Conservation (phyloP, 2,113 vertebrate genomes). For the Caloenas nicobarica region DNA sequence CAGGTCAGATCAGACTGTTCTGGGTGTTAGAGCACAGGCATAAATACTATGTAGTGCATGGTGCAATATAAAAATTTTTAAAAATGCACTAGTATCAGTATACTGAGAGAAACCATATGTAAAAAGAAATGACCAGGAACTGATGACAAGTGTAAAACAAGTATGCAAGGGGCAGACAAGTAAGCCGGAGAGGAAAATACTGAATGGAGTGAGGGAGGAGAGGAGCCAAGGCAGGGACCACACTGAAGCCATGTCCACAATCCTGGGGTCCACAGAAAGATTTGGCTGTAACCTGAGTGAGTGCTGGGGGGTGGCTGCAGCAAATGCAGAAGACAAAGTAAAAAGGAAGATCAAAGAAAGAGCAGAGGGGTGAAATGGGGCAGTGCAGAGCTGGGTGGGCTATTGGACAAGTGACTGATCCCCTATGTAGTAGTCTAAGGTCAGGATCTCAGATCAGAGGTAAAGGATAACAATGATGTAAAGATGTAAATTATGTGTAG, state of each 20-base stretch:
- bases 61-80: not conserved
- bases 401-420: not conserved
- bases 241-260: not conserved
- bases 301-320: rapidly evolving
- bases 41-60: not conserved
- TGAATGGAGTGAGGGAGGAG: not conserved
- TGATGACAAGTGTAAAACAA: not conserved
- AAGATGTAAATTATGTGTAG: not conserved
- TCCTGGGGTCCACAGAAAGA: rapidly evolving
- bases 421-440: not conserved
- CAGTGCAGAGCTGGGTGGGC: not conserved
- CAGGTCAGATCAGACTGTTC: not conserved
- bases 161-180: rapidly evolving
- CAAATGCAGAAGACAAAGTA: not conserved
- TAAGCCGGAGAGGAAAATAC: not conserved
- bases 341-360: not conserved
- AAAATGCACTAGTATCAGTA: not conserved
- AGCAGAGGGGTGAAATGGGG: not conserved
- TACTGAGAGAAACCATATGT: not conserved
- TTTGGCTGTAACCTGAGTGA: rapidly evolving
- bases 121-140: not conserved
- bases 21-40: not conserved
- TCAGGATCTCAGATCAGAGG: not conserved
- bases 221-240: not conserved
- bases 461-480: not conserved